Evolutionary conservation across 2,113 vertebrate genomes (phyloP), one percentile per base, ranked within the genome.

Genomic region (Orycteropus afer): DNA sequence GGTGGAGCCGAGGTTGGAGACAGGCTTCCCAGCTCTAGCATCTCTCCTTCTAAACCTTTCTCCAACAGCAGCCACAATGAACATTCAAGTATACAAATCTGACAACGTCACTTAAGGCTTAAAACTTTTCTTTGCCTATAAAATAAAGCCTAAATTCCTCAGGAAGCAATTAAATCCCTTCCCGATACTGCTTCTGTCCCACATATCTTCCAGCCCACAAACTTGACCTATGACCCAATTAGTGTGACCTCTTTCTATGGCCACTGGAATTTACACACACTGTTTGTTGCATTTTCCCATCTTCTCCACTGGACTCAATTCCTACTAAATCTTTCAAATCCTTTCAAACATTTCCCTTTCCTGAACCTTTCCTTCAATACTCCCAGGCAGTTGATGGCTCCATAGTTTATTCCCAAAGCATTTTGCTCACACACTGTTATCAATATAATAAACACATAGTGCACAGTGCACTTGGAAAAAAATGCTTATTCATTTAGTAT

Each of bases 141-240:
- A 95, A 78, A 77, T n/a, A 74, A 85, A 92, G 67, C 37, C 89
- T 45, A 8, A 61, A 73, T 65, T 83, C 37, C 45, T 79, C 37
- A 80, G 34, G 25, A 15, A 14, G 77, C 37, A 45, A 59, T 86
- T n/a, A 77, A 76, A 95, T 29, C 37, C 67, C 47, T 89, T 76
- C 81, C 20, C 22, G 53, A 27, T 71, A 63, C 81, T 61, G 71
- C 53, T 42, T 85, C 80, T 59, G 4, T n/a, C 74, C 67, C 67
- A 27, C 4, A 49, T 4, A 47, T 23, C 34, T 34, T 67, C 42
- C 14, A 57, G n/a, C 3, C 4, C 42, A 2, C 37, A 49, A 8
- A 65, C 4, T 22, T 77, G 45, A n/a, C 4, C 8, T 10, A 11
- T 37, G 20, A n/a, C 51, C 29, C 40, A 81, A 51, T 13, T 32